Percentiles rank a stretch among this genome's conserved stretches.
These are phyloP conservation scores for Acromyrmex echinatior DNA, from an alignment of 1,140 invertebrate species.

Conservation along the genomic window DNA sequence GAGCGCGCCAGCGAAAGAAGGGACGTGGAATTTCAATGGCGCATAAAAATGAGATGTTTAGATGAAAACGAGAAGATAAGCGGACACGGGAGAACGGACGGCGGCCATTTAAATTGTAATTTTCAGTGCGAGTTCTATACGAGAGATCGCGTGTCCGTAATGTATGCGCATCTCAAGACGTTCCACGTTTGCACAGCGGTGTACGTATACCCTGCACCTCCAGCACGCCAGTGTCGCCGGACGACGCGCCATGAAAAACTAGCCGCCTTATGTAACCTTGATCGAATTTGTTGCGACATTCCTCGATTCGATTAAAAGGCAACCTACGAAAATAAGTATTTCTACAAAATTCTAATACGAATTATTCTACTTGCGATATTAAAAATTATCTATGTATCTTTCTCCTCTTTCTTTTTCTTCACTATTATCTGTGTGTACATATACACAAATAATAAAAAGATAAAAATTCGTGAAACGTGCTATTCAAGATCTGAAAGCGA, in stretches of 20 bases:
- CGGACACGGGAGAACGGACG: constrained; percentile 74
- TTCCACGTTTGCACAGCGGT: constrained; percentile 81
- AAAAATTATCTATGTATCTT: background rate
- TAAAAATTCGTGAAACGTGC: background rate
- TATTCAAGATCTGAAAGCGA: background rate
- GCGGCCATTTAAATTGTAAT: constrained; percentile 86
- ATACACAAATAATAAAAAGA: background rate
- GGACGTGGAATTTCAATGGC: constrained; percentile 84
- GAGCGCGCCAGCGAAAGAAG: constrained; percentile 58
- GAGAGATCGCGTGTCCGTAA: constrained; percentile 85
- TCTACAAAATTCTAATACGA: background rate
- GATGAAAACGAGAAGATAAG: constrained; percentile 86
- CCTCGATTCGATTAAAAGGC: constrained; percentile 6
- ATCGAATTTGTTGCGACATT: constrained; percentile 16
- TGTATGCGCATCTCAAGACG: constrained; percentile 85
- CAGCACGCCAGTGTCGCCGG: constrained; percentile 30
- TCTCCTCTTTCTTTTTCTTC: background rate
- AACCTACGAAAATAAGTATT: too few relatives aligned
- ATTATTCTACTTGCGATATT: background rate
- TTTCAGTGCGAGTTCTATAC: constrained; percentile 80
- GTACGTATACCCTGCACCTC: constrained; percentile 7
- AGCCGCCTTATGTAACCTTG: constrained; percentile 41
- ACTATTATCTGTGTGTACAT: too few relatives aligned
- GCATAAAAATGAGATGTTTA: constrained; percentile 87
- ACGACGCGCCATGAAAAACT: constrained; percentile 30